Evolutionary conservation across 2,797 vertebrate species (phyloP), one percentile per base, ranked within the genome.

Genomic region (Odontamblyopus rebecca): DNA sequence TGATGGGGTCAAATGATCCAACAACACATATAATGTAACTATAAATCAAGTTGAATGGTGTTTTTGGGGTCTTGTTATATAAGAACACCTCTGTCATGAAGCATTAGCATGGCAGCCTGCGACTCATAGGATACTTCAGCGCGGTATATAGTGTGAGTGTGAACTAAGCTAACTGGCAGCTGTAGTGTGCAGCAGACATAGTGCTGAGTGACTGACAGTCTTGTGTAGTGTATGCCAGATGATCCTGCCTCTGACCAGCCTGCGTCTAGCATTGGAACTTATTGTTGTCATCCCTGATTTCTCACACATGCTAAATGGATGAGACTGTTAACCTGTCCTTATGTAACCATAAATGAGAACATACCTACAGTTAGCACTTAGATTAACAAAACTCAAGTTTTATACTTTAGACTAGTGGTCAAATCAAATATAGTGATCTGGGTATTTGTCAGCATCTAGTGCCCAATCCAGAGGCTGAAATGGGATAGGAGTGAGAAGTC

Each of bases 241-340:
- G 82, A 83, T 83, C 82, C 73, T 51, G 71, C 82, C 80, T 84
- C 69, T 74, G 54, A 78, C 85, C 67, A 83, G 71, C 72, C 74
- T 90, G 90, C 83, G 87, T 75, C 81, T 87, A 86, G 86, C 93
- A 93, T 89, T 89, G 93, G 86, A 66, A 81, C 85, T 89, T 87
- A 91, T 94, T 92, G 93, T 95, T 93, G 93, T 94, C 93, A 92
- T 90, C 89, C 90, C 74, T 72, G 83, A 94, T 95, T 95, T 96
- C 93, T 94, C 94, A 95, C 93, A 89, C 79, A 85, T 91, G 92
- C 93, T 95, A 95, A 85, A 80, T 78, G 72, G 70, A 60, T 80
- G 70, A 75, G 19, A 61, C 72, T 51, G 82, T 87, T 79, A 90
- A 84, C 53, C 81, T 77, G 74, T 41, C 38, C 35, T 41, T 26